A percentile compares a stretch with the other conserved stretches of the same genome.
These are phyloP conservation scores for Ciconia boyciana DNA, from an alignment of 2,113 vertebrate species.

Conservation along the genomic window DNA sequence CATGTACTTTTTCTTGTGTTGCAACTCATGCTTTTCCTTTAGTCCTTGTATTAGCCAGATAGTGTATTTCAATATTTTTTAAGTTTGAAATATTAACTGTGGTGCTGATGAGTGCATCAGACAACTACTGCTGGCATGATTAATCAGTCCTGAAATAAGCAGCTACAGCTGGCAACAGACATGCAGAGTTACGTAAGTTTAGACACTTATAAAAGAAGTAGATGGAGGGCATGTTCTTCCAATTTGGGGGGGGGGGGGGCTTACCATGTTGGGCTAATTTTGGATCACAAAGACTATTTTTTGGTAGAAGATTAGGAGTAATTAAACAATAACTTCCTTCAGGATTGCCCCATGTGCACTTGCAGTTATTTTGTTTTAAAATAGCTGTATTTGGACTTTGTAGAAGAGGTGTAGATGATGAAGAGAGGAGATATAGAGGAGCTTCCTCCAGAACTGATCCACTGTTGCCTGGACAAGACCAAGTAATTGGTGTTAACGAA, in stretches of 20 bases:
- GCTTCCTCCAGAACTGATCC: not conserved
- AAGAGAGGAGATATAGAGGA: not conserved
- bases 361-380: not conserved
- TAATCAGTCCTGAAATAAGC: conserved; percentile 27
- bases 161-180: not conserved
- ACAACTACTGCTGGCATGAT: not conserved
- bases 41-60: not conserved
- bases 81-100: not conserved
- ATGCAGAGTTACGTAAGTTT: not conserved
- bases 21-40: not conserved
- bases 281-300: not conserved
- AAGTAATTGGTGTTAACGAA: accelerated
- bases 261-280: not conserved
- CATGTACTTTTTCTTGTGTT: not conserved
- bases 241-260: accelerated
- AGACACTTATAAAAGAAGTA: not conserved
- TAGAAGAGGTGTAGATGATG: not conserved
- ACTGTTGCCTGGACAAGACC: not conserved
- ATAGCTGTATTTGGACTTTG: not conserved
- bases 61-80: not conserved
- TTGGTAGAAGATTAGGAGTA: not conserved
- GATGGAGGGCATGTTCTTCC: not conserved
- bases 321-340: not conserved
- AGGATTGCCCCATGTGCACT: not conserved
- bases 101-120: not conserved